Evolutionary conservation across 1,140 invertebrate species (phyloP).

Genomic region (Prorops nasuta): DNA sequence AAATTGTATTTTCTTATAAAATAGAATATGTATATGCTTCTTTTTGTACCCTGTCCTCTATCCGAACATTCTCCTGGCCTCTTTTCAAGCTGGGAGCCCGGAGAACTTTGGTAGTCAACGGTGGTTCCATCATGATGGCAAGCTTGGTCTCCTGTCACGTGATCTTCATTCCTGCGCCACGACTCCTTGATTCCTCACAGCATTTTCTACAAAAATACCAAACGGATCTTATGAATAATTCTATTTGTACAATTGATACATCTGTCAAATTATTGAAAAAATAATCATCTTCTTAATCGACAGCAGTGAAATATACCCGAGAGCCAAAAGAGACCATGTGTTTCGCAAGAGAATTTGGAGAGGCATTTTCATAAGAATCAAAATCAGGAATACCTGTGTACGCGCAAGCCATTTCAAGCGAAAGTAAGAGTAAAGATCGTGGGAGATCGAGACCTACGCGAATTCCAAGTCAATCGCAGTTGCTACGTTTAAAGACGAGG

Average conservation of each 20-base stretch:
- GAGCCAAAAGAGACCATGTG: background rate
- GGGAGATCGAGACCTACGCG: slow-evolving; percentile 39
- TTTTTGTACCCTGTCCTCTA: slow-evolving; percentile 70
- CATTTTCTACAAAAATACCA: slow-evolving; percentile 37
- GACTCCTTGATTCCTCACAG: slow-evolving; percentile 19
- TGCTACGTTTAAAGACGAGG: slow-evolving; percentile 6
- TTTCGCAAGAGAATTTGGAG: background rate
- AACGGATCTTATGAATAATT: slow-evolving; percentile 1
- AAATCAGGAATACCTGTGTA: slow-evolving; percentile 5
- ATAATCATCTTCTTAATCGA: background rate
- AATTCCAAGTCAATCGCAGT: slow-evolving; percentile 20
- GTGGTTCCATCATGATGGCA: slow-evolving; percentile 44
- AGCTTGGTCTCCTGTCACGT: slow-evolving; percentile 32
- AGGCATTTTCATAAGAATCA: background rate
- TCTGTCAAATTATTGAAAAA: background rate
- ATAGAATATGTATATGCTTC: too few relatives aligned
- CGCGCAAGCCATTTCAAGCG: slow-evolving; percentile 23
- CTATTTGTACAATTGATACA: background rate
- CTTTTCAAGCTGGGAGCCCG: slow-evolving; percentile 71
- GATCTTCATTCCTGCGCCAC: slow-evolving; percentile 33
- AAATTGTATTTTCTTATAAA: too few relatives aligned
- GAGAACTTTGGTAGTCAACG: slow-evolving; percentile 58
- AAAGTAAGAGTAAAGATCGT: slow-evolving; percentile 42
- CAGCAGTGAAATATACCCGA: background rate
- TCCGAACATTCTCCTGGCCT: slow-evolving; percentile 69